Evolutionary conservation across 2,888 invertebrate species (phyloP), one percentile per base, ranked within the genome.

Genomic region (Leucania comma): DNA sequence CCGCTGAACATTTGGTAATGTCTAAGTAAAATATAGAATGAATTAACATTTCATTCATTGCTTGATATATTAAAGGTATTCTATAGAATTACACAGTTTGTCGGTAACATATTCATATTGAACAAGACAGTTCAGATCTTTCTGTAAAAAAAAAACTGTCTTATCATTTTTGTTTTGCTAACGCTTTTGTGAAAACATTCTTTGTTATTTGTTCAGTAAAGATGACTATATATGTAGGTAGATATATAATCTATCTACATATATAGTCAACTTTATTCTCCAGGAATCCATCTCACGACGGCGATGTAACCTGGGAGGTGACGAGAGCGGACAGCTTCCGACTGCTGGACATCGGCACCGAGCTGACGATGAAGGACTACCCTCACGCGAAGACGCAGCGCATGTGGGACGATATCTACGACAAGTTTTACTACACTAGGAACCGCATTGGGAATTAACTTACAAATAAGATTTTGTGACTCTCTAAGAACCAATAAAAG

Each of bases 381-480:
- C 93, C 94, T 0, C 84, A 90, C 78, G 66, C 76, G 1, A 81
- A 68, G 24, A 75, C 86, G 1, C 70, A 81, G 17, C 83, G 85
- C 26, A 81, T 92, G 84, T 95, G 95, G 95, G 91, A 93, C 63
- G 90, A 92, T 24, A 86, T 95, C 51, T 95, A 94, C 80, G 91
- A 94, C n/a, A 93, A 92, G 77, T 92, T 91, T 77, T 94, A 94
- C 75, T 93, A 92, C 70, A 89, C 88, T 63, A 87, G 89, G 58
- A 73, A 82, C 50, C 77, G 77, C 6, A 71, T 80, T 17, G 59
- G 62, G 57, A 75, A 82, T 48, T 79, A 78, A 74, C 20, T 26
- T 20, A 26, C 2, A 12, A 9, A 46, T 17, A 24, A 17, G 8
- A 48, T 20, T n/a, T 22, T 67, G 9, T 56, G 14, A 29, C 29